A percentile compares a stretch with the other conserved stretches of the same genome.
phyloP scores from a whole-genome alignment of 2,888 invertebrate genomes.

The Tenthredo livida region DNA sequence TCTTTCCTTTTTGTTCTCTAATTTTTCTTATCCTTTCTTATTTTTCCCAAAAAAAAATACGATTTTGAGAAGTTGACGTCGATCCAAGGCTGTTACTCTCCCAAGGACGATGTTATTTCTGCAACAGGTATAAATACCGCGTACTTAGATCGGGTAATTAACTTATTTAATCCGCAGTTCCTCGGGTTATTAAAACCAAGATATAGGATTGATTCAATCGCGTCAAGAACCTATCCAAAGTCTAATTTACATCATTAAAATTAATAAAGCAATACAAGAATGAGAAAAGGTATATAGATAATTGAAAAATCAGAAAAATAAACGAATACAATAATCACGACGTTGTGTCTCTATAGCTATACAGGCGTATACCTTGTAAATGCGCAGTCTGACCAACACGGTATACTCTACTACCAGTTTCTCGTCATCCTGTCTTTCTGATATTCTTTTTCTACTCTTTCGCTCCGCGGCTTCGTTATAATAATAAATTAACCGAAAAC shows the following conservation, averaged over 20 bases:
- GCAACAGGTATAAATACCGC: constrained; percentile 14
- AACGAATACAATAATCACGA: not conserved
- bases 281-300: not conserved
- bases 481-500: not conserved
- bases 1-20: not conserved
- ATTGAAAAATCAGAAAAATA: not conserved
- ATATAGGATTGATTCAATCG: not conserved
- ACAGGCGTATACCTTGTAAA: not conserved
- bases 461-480: not conserved
- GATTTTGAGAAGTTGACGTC: not conserved
- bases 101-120: constrained; percentile 45
- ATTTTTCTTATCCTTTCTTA: too few relatives aligned
- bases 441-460: not conserved
- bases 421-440: constrained; percentile 12
- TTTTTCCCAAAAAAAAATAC: constrained; percentile 10
- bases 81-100: constrained; percentile 25
- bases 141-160: not conserved
- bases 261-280: not conserved
- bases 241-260: not conserved
- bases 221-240: not conserved
- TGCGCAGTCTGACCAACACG: not conserved
- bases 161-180: not conserved
- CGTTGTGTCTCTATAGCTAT: not conserved
- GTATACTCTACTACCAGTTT: constrained; percentile 31
- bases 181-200: not conserved